These are phyloP conservation scores for Eueides isabella DNA, from an alignment of 1,140 invertebrate genomes.

Conservation along the genomic window DNA sequence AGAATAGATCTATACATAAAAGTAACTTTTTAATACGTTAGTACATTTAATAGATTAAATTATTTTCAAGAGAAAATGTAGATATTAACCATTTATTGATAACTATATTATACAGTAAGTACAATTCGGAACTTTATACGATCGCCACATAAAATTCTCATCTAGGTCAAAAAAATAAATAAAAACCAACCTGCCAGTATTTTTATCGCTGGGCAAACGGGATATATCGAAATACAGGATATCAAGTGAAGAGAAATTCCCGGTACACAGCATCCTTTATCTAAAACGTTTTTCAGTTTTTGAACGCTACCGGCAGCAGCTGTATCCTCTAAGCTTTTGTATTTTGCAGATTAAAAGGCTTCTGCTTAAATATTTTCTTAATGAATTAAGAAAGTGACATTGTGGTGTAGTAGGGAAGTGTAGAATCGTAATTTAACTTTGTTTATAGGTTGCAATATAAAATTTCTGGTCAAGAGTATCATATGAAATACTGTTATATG, in stretches of 20 bases:
- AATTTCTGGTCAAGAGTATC: no score
- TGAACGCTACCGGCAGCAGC: constrained; percentile 27
- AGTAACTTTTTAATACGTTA: no score
- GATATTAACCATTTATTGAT: background rate
- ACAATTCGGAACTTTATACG: background rate
- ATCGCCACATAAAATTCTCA: background rate
- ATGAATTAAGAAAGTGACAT: background rate
- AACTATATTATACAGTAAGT: background rate
- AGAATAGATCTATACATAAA: no score
- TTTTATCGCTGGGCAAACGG: background rate
- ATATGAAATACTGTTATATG: background rate
- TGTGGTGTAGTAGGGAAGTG: background rate
- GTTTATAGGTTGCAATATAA: no score
- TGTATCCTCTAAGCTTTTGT: constrained; percentile 38
- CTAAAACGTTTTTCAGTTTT: constrained; percentile 32
- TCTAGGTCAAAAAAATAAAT: background rate
- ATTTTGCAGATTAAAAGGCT: constrained; percentile 6
- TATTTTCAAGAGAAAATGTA: no score
- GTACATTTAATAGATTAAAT: rapidly evolving
- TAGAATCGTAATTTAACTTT: no score
- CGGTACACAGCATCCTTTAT: constrained; percentile 39
- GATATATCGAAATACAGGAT: constrained; percentile 19
- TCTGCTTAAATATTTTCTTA: background rate
- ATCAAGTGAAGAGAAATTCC: constrained; percentile 32
- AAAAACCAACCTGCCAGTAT: background rate